A percentile compares a stretch with the other conserved stretches of the same genome.
Evolutionary conservation across 1,140 invertebrate genomes (phyloP).

Genomic region (Drosophila pseudoobscura): DNA sequence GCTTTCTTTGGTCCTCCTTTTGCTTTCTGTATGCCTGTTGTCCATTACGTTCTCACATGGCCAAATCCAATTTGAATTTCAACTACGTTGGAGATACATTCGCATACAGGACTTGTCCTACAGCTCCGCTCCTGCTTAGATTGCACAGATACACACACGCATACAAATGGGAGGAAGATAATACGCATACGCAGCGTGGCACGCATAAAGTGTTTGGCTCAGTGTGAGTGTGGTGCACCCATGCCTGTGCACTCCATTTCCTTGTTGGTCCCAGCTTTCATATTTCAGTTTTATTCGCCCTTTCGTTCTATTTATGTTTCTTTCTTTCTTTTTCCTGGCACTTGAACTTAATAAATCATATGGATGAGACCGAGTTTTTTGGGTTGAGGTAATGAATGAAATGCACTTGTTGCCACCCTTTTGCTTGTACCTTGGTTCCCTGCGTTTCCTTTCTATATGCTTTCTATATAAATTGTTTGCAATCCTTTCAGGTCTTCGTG

Average conservation of each 20-base stretch:
- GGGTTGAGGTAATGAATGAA: constrained; percentile 1
- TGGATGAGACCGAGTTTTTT: constrained; percentile 22
- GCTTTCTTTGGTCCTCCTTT: constrained; percentile 9
- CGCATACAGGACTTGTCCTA: neutral
- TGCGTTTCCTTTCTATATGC: constrained; percentile 3
- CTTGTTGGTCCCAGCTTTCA: constrained; percentile 28
- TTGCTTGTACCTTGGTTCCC: constrained; percentile 2
- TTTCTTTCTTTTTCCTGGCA: constrained; percentile 2
- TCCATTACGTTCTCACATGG: constrained; percentile 15
- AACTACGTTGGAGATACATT: constrained; percentile 31
- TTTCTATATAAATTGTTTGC: constrained; percentile 42
- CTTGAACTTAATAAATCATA: constrained; percentile 64
- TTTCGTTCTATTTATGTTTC: neutral
- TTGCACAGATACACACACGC: too few species aligned
- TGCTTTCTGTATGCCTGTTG: constrained; percentile 16
- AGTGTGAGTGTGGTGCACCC: neutral
- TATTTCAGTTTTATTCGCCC: constrained; percentile 44
- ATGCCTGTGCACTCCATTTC: constrained; percentile 29
- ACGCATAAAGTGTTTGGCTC: constrained; percentile 32
- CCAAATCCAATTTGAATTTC: constrained; percentile 64
- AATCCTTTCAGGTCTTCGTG: constrained; percentile 30
- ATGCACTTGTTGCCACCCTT: constrained; percentile 55
- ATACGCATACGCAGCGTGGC: constrained; percentile 49
- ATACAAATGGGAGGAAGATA: constrained; percentile 15
- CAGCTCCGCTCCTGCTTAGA: constrained; percentile 35